phyloP scores from a whole-genome alignment of 2,113 vertebrate species.

The Octodon degus region DNA sequence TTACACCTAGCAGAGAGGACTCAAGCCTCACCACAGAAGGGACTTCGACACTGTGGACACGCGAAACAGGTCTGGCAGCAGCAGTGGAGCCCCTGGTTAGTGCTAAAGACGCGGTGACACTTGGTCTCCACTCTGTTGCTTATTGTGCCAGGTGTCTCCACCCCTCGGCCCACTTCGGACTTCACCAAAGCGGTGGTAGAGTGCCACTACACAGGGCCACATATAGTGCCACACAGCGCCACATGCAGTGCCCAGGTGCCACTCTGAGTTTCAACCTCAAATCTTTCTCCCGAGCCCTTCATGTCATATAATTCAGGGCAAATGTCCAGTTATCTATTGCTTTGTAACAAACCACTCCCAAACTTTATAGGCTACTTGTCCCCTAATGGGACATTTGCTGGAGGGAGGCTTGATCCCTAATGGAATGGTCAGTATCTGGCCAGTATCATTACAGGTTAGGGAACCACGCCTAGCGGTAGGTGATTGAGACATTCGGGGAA shows the following conservation, averaged over 20 bases:
- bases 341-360: neutral
- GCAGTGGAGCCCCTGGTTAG: neutral
- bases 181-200: neutral
- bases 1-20: neutral
- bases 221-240: too few relatives aligned
- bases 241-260: neutral
- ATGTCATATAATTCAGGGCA: neutral
- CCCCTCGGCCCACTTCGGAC: rapidly evolving
- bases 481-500: too few relatives aligned
- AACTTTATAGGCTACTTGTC: neutral
- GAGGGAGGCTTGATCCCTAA: neutral
- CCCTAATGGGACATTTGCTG: neutral
- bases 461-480: neutral
- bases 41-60: neutral
- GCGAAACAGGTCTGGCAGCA: neutral
- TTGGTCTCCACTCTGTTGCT: neutral
- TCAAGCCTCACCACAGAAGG: neutral
- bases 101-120: neutral
- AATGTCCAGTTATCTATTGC: neutral
- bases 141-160: neutral
- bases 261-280: neutral
- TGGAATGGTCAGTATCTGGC: neutral
- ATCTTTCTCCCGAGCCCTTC: neutral
- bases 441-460: neutral
- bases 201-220: too few relatives aligned